phyloP scores from a whole-genome alignment of 1,140 invertebrate species.

The Drosophila auraria region DNA sequence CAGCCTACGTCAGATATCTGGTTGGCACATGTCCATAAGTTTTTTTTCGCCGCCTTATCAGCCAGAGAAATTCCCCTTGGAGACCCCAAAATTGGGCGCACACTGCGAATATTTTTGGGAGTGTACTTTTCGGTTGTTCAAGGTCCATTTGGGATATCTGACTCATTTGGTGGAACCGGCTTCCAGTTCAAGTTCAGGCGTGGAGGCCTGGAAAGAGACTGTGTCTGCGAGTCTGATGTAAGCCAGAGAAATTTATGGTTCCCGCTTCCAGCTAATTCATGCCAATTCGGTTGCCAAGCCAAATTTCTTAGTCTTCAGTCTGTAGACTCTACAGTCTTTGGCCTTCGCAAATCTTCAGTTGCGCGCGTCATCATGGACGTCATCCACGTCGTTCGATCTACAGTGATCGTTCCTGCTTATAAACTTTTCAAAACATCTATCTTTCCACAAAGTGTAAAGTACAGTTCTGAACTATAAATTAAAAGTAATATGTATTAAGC shows the following conservation, averaged over 20 bases:
- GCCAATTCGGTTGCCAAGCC: slow-evolving; percentile 39
- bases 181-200: slow-evolving; percentile 16
- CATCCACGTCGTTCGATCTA: slow-evolving; percentile 26
- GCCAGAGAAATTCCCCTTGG: slow-evolving; percentile 25
- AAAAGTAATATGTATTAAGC: too few relatives aligned
- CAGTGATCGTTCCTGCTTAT: neutral
- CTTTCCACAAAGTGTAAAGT: neutral
- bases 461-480: too few relatives aligned
- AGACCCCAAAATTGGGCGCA: slow-evolving; percentile 6
- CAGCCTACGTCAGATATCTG: slow-evolving; percentile 34
- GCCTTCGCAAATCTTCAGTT: neutral
- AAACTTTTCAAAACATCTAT: neutral
- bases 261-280: neutral
- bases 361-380: slow-evolving; percentile 6
- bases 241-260: neutral
- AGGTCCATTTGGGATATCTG: slow-evolving; percentile 14
- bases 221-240: slow-evolving; percentile 10
- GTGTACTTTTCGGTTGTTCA: slow-evolving; percentile 2
- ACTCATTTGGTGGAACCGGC: slow-evolving; percentile 14
- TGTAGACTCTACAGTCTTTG: neutral
- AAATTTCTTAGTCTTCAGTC: neutral
- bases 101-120: slow-evolving; percentile 6
- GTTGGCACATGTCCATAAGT: neutral
- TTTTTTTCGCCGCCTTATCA: slow-evolving; percentile 15
- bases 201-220: neutral